phyloP scores from a whole-genome alignment of 2,888 invertebrate genomes.

The Dione juno region DNA sequence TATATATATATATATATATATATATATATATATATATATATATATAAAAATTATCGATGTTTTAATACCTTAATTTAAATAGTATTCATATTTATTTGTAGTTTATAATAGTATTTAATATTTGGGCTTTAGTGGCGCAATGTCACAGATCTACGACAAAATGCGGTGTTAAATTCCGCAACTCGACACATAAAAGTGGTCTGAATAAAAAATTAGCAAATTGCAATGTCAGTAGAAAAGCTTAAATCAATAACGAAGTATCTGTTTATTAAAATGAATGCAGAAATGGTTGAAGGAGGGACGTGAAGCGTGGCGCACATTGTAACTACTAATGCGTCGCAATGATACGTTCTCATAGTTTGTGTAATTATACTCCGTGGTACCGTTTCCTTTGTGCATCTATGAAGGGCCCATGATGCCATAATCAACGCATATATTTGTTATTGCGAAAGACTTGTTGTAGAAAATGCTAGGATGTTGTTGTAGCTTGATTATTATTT shows the following conservation, averaged over 20 bases:
- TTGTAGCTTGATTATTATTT: background rate
- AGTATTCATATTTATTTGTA: no score
- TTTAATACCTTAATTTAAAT: no score
- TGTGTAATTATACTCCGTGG: constrained; percentile 33
- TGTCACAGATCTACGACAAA: no score
- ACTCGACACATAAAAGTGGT: no score
- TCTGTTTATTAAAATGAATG: background rate
- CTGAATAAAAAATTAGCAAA: no score
- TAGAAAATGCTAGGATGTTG: background rate
- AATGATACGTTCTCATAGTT: constrained; percentile 41
- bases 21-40: no score
- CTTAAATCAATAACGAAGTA: constrained; percentile 11
- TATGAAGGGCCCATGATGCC: constrained; percentile 20
- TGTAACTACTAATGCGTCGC: constrained; percentile 31
- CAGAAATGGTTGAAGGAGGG: background rate
- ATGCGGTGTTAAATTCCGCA: no score
- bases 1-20: no score
- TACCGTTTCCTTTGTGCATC: constrained; percentile 30
- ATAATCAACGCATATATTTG: constrained; percentile 26
- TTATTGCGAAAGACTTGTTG: constrained; percentile 9
- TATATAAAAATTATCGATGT: no score
- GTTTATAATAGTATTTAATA: no score
- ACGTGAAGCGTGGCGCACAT: constrained; percentile 33
- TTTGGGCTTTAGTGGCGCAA: no score
- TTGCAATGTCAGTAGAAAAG: background rate